phyloP scores from a whole-genome alignment of 2,797 vertebrate species.

The Catamblyrhynchus diadema region DNA sequence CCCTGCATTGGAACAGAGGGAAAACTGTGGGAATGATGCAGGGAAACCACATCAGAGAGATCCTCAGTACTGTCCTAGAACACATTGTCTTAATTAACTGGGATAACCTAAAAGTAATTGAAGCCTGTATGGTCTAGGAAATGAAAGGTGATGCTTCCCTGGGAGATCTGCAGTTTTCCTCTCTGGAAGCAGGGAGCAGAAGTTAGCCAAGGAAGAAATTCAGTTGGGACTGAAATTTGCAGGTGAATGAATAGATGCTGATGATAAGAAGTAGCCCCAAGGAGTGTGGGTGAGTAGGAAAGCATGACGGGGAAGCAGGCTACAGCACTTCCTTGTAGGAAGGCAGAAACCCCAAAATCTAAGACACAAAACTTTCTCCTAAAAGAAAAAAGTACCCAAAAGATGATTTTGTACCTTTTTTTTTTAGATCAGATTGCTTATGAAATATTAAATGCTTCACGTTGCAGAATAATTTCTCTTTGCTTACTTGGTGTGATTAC shows the following conservation, averaged over 20 bases:
- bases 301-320: background rate
- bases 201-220: background rate
- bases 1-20: background rate
- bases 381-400: background rate
- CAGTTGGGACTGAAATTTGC: background rate
- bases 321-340: background rate
- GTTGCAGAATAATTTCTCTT: background rate
- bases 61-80: background rate
- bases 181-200: background rate
- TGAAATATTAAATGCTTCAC: constrained; percentile 8
- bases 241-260: background rate
- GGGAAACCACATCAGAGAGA: background rate
- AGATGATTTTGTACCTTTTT: background rate
- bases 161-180: background rate
- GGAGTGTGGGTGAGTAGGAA: background rate
- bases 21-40: background rate
- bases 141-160: background rate
- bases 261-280: background rate
- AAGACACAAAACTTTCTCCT: background rate
- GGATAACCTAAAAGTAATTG: background rate
- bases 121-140: background rate
- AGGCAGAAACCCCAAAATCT: background rate
- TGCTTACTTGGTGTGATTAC: constrained; percentile 28
- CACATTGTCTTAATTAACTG: background rate
- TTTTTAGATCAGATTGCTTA: background rate